Conservation (phyloP, 1,140 invertebrate genomes). For the Drosophila nigrodunni region DNA sequence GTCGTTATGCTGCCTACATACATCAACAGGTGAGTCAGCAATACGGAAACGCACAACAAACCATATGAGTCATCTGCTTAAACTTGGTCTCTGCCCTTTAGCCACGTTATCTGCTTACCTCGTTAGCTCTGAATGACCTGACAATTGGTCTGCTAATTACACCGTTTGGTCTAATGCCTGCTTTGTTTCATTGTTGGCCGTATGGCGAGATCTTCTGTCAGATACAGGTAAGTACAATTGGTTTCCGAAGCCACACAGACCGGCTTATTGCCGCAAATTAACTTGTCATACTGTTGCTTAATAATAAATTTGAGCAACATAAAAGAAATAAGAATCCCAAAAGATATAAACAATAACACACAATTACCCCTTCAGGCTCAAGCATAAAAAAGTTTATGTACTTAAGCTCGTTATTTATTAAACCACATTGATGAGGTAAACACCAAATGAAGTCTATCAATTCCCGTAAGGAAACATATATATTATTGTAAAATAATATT, state of each 20-base stretch:
- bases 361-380: neutral
- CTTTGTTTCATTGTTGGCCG: constrained; percentile 94
- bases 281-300: constrained; percentile 29
- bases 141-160: constrained; percentile 93
- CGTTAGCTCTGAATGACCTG: constrained; percentile 92
- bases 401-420: neutral
- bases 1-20: constrained; percentile 92
- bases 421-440: neutral
- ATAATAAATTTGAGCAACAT: constrained; percentile 26
- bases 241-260: neutral
- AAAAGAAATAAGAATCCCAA: constrained; percentile 1
- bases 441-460: neutral
- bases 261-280: constrained; percentile 40
- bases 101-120: constrained; percentile 93
- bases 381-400: neutral
- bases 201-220: constrained; percentile 94
- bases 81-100: constrained; percentile 85
- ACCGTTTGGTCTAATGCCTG: constrained; percentile 91
- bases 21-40: constrained; percentile 90
- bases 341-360: neutral
- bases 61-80: constrained; percentile 1
- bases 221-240: constrained; percentile 90
- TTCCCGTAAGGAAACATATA: neutral
- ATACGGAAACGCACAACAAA: neutral
- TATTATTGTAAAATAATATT: neutral